These are phyloP conservation scores for Drosophila recens DNA, from an alignment of 2,888 invertebrate genomes.

Conservation along the genomic window DNA sequence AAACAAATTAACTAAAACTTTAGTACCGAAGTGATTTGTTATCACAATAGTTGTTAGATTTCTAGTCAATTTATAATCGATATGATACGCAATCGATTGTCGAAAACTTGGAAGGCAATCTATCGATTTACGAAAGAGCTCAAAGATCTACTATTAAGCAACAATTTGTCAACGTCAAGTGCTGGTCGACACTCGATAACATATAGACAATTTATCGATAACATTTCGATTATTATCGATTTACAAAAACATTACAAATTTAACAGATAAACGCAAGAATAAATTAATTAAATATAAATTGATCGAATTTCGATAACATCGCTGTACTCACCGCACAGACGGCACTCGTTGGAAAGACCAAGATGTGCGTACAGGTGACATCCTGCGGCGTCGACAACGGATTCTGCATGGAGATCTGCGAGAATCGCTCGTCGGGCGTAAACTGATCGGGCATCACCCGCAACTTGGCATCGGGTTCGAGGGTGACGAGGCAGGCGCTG, in stretches of 20 bases:
- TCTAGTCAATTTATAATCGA: no score
- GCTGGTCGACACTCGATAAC: no score
- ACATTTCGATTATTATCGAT: background rate
- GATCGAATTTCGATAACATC: no score
- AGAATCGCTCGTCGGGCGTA: constrained; percentile 97
- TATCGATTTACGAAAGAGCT: no score
- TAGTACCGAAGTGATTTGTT: background rate
- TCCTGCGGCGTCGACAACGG: constrained; percentile 98
- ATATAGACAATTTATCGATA: background rate
- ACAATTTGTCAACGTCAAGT: no score
- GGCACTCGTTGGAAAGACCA: constrained; percentile 99
- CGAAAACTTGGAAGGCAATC: background rate
- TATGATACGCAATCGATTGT: background rate
- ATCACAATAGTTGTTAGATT: background rate
- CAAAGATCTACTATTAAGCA: no score
- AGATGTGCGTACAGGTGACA: constrained; percentile 98
- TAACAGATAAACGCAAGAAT: no score
- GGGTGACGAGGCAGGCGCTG: constrained; percentile 98
- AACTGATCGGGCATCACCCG: constrained; percentile 97
- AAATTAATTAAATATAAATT: no score
- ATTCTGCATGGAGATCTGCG: constrained; percentile 94
- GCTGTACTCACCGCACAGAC: constrained; percentile 91
- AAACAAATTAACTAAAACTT: no score
- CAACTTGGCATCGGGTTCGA: constrained; percentile 95
- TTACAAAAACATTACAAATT: no score